Evolutionary conservation across 2,113 vertebrate genomes (phyloP).

Genomic region (Merops nubicus): DNA sequence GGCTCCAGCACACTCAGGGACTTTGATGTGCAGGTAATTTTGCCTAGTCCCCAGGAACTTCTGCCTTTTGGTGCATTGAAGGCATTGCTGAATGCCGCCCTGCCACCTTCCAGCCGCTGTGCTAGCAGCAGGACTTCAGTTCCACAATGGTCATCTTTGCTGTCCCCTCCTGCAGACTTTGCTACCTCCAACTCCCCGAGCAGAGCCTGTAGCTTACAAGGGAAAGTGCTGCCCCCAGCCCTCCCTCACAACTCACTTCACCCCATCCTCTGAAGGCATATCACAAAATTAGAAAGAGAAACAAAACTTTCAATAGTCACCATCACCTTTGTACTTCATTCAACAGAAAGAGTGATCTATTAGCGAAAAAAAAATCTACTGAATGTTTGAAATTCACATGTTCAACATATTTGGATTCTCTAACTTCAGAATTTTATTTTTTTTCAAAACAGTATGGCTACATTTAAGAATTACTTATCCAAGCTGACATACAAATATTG

Average conservation of each 20-base stretch:
- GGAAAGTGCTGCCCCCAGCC: not conserved
- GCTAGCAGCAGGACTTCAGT: not conserved
- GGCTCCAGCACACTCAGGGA: not conserved
- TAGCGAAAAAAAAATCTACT: not conserved
- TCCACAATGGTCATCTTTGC: not conserved
- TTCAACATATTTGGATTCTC: not conserved
- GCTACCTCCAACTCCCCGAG: not conserved
- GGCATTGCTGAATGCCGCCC: not conserved
- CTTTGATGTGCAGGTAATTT: not conserved
- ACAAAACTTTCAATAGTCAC: not conserved
- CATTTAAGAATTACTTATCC: not conserved
- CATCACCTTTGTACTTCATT: not conserved
- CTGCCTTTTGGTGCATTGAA: not conserved
- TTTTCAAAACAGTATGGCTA: not conserved
- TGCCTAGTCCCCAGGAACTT: not conserved
- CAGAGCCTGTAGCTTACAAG: not conserved
- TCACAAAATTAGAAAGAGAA: not conserved
- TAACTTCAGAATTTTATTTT: not conserved
- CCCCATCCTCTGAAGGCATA: not conserved
- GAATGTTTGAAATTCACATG: not conserved
- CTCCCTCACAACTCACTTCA: accelerated
- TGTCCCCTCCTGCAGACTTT: not conserved
- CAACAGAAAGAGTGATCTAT: not conserved
- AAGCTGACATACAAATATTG: not conserved
- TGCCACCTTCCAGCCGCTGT: not conserved